Percentiles rank a stretch among this genome's conserved stretches.
phyloP scores from a whole-genome alignment of 2,113 vertebrate species.

The Neofelis nebulosa region DNA sequence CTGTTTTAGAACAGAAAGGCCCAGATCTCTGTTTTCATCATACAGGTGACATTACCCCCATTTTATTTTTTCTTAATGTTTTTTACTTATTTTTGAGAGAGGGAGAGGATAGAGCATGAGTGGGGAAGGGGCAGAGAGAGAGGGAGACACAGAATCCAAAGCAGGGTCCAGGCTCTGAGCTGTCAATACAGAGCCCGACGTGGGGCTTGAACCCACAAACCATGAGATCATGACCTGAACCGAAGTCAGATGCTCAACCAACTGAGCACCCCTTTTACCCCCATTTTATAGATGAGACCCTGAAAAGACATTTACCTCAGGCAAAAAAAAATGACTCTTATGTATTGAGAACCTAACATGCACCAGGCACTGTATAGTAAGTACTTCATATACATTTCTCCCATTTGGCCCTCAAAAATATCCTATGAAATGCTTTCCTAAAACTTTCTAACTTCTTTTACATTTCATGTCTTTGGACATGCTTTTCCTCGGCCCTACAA shows the following conservation, averaged over 20 bases:
- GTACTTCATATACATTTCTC: not conserved
- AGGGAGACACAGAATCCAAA: too few relatives aligned
- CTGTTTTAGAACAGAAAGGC: not conserved
- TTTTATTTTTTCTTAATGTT: not conserved
- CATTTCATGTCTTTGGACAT: not conserved
- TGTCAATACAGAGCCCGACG: too few relatives aligned
- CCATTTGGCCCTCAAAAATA: not conserved
- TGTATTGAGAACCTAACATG: not conserved
- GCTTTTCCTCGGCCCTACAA: not conserved
- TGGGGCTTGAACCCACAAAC: too few relatives aligned
- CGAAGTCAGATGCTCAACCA: too few relatives aligned
- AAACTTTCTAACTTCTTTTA: slow-evolving; percentile 6
- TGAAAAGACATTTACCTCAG: not conserved
- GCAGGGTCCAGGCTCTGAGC: too few relatives aligned
- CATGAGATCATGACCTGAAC: too few relatives aligned
- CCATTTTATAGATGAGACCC: not conserved
- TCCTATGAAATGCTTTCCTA: not conserved
- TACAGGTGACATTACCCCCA: not conserved
- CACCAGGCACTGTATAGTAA: not conserved
- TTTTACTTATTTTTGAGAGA: too few relatives aligned
- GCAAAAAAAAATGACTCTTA: not conserved
- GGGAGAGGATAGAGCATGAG: too few relatives aligned
- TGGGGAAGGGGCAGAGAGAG: too few relatives aligned
- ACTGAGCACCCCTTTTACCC: not conserved
- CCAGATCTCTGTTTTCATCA: not conserved